Evolutionary conservation across 2,888 invertebrate species (phyloP), one percentile per base, ranked within the genome.

Genomic region (Eupeodes latifasciatus): DNA sequence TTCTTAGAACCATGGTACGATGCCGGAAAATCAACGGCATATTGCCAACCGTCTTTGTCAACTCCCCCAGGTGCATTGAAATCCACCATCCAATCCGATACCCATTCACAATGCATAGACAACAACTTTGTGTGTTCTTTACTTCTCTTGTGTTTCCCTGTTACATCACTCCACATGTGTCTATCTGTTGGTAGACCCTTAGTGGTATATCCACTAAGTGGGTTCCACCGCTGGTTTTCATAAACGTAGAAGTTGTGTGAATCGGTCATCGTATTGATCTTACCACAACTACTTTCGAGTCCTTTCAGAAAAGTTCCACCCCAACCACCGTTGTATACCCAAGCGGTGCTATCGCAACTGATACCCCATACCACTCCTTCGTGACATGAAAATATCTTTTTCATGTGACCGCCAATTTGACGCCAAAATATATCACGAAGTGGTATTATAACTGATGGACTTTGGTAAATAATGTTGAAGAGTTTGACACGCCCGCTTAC

Each of bases 191-290:
- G 98, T 72, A 98, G 94, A 19, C 97, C 97, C 90, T 97, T 96
- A 3, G 97, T 96, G 2, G 97, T 97, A 91, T 98, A 98, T 5
- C 98, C 98, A 87, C 97, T 96, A 4, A 98, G 95, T 0, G 98
- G 98, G 94, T 98, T 98, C 98, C 98, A 98, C 83, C 98, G 94
- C 93, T 98, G 98, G 93, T 98, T 98, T 94, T 98, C 98, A 93
- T 98, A 98, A 16, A 98, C 97, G 91, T 97, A 96, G 92, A 97
- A 97, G 90, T 96, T 96, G 93, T 97, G 97, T 12, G 96, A 96
- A 92, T 98, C 98, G 16, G 96, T 95, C 96, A 98, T 98, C 5
- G 96, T 92, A 93, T 97, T 95, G 61, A 96, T 95, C 89, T 95
- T 95, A 40, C 94, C 94, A 82, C 94, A 95, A 90, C 95, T 94